Evolutionary conservation across 1,140 invertebrate genomes (phyloP), one percentile per base, ranked within the genome.

Genomic region (Drosophila malerkotliana): DNA sequence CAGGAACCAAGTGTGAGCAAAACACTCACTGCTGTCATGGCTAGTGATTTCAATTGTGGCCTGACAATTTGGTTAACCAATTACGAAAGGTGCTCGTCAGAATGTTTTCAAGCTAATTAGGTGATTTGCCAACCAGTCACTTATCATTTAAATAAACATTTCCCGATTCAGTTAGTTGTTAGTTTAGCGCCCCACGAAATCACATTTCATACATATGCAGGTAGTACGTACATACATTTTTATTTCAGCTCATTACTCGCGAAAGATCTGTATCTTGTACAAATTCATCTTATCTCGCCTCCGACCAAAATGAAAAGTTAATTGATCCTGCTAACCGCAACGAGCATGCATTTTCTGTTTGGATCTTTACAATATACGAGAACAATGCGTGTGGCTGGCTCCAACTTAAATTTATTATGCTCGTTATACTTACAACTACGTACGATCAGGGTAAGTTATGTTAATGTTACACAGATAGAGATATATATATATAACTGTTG

Each of bases 401-500:
- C 68, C 72, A 84, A 79, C 80, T 87, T 84, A 81, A 67, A 60
- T 81, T 74, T 87, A 87, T 77, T 81, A 81, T 59, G 82, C 56
- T 87, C 72, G 76, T 66, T 78, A 82, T 85, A 82, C 82, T 85
- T 88, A 85, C 57, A 71, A 44, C 82, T 85, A 85, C 64, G 74
- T 73, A 79, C 63, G 60, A 80, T 80, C 72, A 59, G 81, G 72
- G 53, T 68, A 62, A 49, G 54, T 69, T 75, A 74, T 45, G 60
- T 58, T 75, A 75, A 75, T 66, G 53, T 74, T 74, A 74, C 59
- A 57, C 47, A 64, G 59, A 74, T 77, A 79, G 34, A 47, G 37
- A 62, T 60, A 61, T 73, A 74, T 67, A 26, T 37, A 68, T 71
- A 54, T 60, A 71, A 72, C 39, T 73, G 44, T 72, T 72, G 48